phyloP scores from a whole-genome alignment of 2,888 invertebrate genomes.

The Thysanoteuthis rhombus region DNA sequence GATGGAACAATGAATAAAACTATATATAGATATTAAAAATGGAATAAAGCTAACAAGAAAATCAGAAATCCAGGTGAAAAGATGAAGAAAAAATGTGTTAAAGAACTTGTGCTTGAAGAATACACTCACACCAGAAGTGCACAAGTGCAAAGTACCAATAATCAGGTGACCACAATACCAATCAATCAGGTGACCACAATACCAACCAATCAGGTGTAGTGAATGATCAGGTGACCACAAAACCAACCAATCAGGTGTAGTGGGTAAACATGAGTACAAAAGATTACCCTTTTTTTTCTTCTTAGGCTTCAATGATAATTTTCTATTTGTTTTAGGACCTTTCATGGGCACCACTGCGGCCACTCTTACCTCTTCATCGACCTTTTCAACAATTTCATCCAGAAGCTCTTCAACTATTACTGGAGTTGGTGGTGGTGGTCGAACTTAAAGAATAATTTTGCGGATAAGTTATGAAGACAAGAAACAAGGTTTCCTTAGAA shows the following conservation, averaged over 20 bases:
- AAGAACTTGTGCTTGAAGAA: neutral
- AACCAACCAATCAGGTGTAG: neutral
- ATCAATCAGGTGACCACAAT: neutral
- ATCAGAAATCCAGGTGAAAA: neutral
- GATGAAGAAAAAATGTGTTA: neutral
- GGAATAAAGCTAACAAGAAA: neutral
- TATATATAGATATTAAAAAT: neutral
- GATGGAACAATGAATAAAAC: no score
- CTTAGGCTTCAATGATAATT: constrained; percentile 2
- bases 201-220: neutral
- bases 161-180: neutral
- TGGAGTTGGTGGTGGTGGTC: neutral
- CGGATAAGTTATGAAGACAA: neutral
- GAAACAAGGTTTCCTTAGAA: neutral
- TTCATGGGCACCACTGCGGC: neutral
- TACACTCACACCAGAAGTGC: neutral
- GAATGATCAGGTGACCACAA: neutral
- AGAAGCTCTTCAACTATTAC: neutral
- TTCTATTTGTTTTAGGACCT: neutral
- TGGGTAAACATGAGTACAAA: neutral
- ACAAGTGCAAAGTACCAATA: neutral
- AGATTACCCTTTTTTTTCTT: constrained; percentile 21
- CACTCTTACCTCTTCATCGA: neutral
- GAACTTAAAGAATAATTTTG: constrained; percentile 19
- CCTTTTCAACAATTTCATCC: neutral